Base-by-base conservation (phyloP, 2,888 invertebrate species). In the Mythimna ferrago region DNA sequence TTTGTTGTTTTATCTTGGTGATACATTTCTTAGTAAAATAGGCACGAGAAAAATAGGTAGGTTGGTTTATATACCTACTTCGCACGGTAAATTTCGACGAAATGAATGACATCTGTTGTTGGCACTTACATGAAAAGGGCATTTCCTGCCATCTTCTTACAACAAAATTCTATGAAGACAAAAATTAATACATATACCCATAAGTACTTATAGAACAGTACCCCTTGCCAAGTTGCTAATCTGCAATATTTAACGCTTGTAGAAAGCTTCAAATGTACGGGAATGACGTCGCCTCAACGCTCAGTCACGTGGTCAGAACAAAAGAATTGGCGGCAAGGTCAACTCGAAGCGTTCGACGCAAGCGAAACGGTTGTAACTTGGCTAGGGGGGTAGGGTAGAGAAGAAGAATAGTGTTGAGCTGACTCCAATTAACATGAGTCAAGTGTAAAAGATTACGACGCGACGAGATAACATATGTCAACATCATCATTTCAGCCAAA, bases 21-120 rank as follows among this genome's bases (percentile, higher is more conserved):
- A 60, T 44, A 48, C 10, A 51, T 16, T 56, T 76, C 60, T 48
- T n/a, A n/a, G 80, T 64, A 60, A 26, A 60, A 73, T 19, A 14
- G 54, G 51, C 26, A 48, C 38, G 21, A 48, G 26, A n/a, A 32
- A 80, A 48, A 26, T 38, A 60, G 14, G 1, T 21, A 38, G 26
- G 26, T 26, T 26, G 26, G 26, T 26, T 26, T 26, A 26, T 26
- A 26, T 26, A 26, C 16, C n/a, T 14, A 58, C 10, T 38, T 38
- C 1, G 6, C 44, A 32, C 4, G 21, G 26, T 38, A 0, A 26
- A 58, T 60, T 71, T 61, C 38, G 26, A 60, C 44, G 35, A 70
- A 70, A 71, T 60, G 10, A 19, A 16, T 48, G 11, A 32, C 35
- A 69, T 78, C 2, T 60, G n/a, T n/a, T n/a, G 63, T 53, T 58